phyloP scores from a whole-genome alignment of 2,113 vertebrate species.

The Lucifuga dentata region DNA sequence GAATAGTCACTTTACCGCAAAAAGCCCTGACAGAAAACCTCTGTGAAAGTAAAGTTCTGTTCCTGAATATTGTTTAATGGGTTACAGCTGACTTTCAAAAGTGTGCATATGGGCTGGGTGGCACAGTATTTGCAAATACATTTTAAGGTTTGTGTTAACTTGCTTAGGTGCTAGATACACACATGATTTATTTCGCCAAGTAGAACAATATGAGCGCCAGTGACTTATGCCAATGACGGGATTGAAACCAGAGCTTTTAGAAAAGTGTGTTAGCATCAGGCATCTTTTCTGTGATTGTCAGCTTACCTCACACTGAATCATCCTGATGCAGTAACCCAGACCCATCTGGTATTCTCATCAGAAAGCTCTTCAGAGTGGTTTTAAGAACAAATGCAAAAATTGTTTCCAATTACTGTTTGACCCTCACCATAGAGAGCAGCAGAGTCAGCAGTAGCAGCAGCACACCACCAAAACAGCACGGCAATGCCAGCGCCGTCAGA shows the following conservation, averaged over 20 bases:
- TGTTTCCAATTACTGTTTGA: conserved; percentile 8
- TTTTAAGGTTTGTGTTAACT: conserved; percentile 33
- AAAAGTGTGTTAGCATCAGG: neutral
- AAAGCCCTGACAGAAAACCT: conserved; percentile 47
- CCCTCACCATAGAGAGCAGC: neutral
- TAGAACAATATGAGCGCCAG: no score
- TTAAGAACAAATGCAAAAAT: neutral
- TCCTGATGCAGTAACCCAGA: no score
- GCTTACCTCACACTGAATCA: neutral
- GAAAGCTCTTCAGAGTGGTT: neutral
- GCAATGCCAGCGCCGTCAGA: conserved; percentile 8
- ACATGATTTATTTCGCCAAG: neutral
- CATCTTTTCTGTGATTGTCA: conserved; percentile 8
- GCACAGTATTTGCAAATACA: conserved; percentile 45
- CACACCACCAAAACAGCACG: conserved; percentile 8
- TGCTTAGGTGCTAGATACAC: neutral
- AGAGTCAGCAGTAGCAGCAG: neutral
- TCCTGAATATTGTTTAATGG: conserved; percentile 49
- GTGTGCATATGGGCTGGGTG: conserved; percentile 26
- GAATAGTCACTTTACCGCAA: conserved; percentile 39
- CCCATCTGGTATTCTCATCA: neutral
- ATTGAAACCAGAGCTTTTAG: neutral
- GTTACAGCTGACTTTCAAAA: conserved; percentile 63
- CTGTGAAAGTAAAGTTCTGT: conserved; percentile 44
- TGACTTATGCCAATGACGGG: no score